phyloP scores from a whole-genome alignment of 2,113 vertebrate genomes.

The Lepisosteus osseus region DNA sequence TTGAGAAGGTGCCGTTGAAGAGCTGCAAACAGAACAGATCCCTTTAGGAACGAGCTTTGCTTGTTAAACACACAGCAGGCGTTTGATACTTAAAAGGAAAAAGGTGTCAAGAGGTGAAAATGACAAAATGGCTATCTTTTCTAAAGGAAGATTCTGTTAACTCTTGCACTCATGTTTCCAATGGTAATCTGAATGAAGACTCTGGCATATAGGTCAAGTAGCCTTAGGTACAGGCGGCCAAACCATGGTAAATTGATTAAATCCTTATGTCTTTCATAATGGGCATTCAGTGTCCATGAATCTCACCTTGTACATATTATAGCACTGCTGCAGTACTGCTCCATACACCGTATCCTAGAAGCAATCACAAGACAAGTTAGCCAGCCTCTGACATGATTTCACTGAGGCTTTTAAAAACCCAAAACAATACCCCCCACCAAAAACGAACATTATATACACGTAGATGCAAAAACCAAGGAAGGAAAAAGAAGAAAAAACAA shows the following conservation, averaged over 20 bases:
- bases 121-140: no score
- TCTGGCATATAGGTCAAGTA: no score
- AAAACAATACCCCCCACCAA: background rate
- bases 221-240: no score
- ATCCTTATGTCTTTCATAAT: no score
- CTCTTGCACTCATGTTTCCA: no score
- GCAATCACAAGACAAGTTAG: background rate
- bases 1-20: conserved; percentile 90
- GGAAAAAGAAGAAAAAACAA: conserved; percentile 17
- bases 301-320: conserved; percentile 97
- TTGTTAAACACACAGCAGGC: background rate
- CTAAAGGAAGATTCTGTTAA: no score
- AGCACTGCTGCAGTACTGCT: conserved; percentile 90
- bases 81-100: no score
- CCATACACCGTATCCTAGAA: conserved; percentile 93
- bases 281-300: background rate
- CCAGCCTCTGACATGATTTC: no score
- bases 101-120: no score
- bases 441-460: background rate
- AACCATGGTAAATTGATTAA: no score
- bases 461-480: conserved; percentile 15
- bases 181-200: no score
- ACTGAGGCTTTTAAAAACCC: no score
- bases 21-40: conserved; percentile 62
- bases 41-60: background rate